These are phyloP conservation scores for Enhydra lutris DNA, from an alignment of 2,113 vertebrate genomes.

Conservation along the genomic window DNA sequence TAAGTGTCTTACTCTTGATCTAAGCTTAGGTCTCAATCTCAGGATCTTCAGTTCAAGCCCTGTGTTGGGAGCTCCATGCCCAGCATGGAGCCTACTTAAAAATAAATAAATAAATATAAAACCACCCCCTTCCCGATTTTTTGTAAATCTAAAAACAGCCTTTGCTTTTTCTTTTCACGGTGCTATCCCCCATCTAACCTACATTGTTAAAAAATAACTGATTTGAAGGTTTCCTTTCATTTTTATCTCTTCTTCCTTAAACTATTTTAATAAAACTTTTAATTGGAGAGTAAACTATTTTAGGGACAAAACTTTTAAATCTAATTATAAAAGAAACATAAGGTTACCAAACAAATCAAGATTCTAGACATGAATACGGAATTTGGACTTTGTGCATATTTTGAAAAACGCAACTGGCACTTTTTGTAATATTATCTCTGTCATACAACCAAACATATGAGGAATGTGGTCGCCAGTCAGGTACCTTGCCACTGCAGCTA, in stretches of 20 bases:
- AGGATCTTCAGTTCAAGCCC: not conserved
- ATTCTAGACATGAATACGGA: not conserved
- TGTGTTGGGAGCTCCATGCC: not conserved
- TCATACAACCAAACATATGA: not conserved
- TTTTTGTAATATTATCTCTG: not conserved
- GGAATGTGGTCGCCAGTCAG: not conserved
- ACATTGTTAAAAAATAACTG: not conserved
- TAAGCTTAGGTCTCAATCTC: not conserved
- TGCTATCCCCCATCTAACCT: not conserved
- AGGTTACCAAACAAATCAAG: not conserved
- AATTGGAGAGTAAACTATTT: not conserved
- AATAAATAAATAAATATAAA: not conserved
- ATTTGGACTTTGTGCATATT: not conserved
- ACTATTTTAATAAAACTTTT: slow-evolving; percentile 10
- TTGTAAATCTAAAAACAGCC: not conserved
- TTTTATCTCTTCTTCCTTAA: not conserved
- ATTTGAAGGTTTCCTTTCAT: slow-evolving; percentile 33
- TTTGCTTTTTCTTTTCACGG: slow-evolving; percentile 23
- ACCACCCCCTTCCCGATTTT: not conserved
- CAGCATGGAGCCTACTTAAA: not conserved
- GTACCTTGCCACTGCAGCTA: slow-evolving; percentile 93
- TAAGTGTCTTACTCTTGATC: not conserved
- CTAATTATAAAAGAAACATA: not conserved
- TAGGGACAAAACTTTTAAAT: slow-evolving; percentile 25
- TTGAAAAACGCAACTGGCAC: not conserved